phyloP scores from a whole-genome alignment of 1,140 invertebrate genomes.

The Hirudo medicinalis region DNA sequence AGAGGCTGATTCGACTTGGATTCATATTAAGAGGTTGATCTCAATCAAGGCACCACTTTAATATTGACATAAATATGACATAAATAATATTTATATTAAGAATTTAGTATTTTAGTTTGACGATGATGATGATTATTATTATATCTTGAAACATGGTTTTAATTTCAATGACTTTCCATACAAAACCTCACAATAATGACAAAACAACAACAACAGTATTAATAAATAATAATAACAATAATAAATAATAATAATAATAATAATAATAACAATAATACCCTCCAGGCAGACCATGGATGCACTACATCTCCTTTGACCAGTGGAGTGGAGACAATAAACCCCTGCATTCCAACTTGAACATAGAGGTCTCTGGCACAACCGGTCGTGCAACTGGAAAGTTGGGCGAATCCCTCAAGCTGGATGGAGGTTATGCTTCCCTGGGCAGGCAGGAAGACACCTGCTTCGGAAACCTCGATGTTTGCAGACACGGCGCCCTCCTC shows the following conservation, averaged over 20 bases:
- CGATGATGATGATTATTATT: no score
- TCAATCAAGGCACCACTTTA: no score
- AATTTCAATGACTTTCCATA: no score
- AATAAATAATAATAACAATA: no score
- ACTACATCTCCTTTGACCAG: no score
- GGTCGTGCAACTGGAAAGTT: slow-evolving; percentile 31
- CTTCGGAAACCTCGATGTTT: slow-evolving; percentile 34
- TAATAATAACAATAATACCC: neutral
- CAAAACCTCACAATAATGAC: no score
- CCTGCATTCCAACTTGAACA: slow-evolving; percentile 25
- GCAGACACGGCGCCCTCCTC: slow-evolving; percentile 34
- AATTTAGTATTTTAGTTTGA: no score
- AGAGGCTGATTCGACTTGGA: slow-evolving; percentile 15
- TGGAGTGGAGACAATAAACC: slow-evolving; percentile 15
- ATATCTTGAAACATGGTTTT: no score
- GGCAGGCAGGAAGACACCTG: slow-evolving; percentile 31
- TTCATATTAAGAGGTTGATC: slow-evolving; percentile 21
- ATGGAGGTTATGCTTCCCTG: slow-evolving; percentile 34
- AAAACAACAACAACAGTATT: no score
- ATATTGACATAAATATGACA: no score
- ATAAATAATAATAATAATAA: neutral
- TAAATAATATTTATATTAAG: no score
- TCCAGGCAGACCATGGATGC: slow-evolving; percentile 29
- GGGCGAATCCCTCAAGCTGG: slow-evolving; percentile 31
- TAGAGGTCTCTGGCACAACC: slow-evolving; percentile 27